Evolutionary conservation across 1,140 invertebrate genomes (phyloP).

Genomic region (Bicyclus anynana): DNA sequence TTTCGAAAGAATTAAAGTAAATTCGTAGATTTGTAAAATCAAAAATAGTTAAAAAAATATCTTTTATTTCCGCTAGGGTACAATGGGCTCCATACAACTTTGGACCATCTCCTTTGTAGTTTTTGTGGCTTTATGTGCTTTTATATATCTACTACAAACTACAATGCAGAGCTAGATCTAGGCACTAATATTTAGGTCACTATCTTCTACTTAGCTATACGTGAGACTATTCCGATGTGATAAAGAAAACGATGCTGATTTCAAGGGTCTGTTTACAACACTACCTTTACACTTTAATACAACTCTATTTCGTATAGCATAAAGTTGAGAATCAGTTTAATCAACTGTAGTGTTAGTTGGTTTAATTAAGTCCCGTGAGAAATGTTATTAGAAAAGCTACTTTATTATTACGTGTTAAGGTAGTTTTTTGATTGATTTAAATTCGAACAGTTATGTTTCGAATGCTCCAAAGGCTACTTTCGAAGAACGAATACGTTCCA

Average conservation of each 20-base stretch:
- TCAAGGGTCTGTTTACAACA: conserved; percentile 16
- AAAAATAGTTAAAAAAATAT: no score
- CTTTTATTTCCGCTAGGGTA: no score
- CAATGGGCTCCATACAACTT: no score
- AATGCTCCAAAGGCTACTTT: conserved; percentile 23
- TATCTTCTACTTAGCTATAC: conserved; percentile 18
- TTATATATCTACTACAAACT: no score
- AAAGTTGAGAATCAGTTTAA: conserved; percentile 8
- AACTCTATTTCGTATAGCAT: not conserved
- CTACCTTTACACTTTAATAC: not conserved
- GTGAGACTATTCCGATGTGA: conserved; percentile 21
- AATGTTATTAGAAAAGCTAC: not conserved
- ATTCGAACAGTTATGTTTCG: conserved; percentile 16
- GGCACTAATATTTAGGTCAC: conserved; percentile 20
- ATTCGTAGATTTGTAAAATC: no score
- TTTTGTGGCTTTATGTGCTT: no score
- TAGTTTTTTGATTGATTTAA: not conserved
- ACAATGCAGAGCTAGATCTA: conserved; percentile 9
- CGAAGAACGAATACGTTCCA: conserved; percentile 21
- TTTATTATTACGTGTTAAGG: not conserved
- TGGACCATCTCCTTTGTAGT: no score
- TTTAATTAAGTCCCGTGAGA: not conserved
- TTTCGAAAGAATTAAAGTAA: no score
- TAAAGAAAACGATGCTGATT: conserved; percentile 21
- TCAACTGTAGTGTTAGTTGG: not conserved